Base-by-base conservation (phyloP, 2,113 vertebrate species). In the Phocoena phocoena region DNA sequence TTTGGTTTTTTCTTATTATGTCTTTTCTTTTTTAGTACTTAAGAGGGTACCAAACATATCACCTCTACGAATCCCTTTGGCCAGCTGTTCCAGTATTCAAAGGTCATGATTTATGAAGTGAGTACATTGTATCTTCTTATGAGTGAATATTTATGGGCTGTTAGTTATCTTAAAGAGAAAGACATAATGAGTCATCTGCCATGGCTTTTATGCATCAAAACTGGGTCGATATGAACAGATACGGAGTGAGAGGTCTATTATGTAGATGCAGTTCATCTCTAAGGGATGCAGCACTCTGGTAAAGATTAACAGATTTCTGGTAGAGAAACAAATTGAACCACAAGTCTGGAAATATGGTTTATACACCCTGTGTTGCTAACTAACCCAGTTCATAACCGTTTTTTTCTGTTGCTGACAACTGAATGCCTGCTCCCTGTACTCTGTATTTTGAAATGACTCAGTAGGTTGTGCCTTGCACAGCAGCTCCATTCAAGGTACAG, bases 361-460 rank as follows among this genome's bases (percentile, higher is more conserved):
- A 38, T 76, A 60, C 26, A 68, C 28, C 17, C 31, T 44, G 3
- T 74, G 33, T 87, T 84, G 73, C 36, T 79, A 90, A 84, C 31
- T 88, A 68, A 74, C 7, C 18, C 55, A 83, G 62, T 71, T 73
- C 60, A 31, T 60, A 77, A 58, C 41, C 62, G 20, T 53, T 81
- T 89, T 86, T 71, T 93, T 67, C 73, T 17, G 31, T 88, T 82
- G 62, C 86, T 93, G 60, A 53, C n/a, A 90, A 73, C 33, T 83
- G 28, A 82, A 95, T 84, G 97, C 68, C 79, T 89, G 86, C 31
- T 92, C 67, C 50, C 67, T 81, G 20, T 13, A 62, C 23, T 68
- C n/a, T 31, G 1, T 91, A 73, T 74, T 93, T 95, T 86, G 50
- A 86, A 96, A 93, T 67, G 73, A 79, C 50, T 96, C 68, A 60